Base-by-base conservation (phyloP, 2,797 vertebrate genomes). In the Gephyroberyx darwinii region DNA sequence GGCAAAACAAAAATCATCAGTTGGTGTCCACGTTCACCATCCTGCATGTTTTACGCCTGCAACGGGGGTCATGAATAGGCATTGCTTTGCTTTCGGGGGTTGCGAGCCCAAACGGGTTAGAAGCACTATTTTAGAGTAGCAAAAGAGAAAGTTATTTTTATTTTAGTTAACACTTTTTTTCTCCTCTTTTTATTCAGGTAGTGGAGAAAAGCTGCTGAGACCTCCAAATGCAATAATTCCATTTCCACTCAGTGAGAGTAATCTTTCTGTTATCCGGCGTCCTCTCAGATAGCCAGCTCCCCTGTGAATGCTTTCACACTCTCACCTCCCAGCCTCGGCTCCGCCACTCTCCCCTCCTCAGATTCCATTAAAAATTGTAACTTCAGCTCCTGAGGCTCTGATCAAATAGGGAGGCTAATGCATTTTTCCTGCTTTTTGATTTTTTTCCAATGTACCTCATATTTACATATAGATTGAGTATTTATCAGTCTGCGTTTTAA, bases 381-480 rank as follows among this genome's bases (percentile, higher is more conserved):
- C 90, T 93, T 90, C 80, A 77, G 86, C 90, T 93, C 87, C 81
- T 68, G 89, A 78, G 91, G 83, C 89, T 81, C 85, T 91, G 92
- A 93, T 93, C 90, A 93, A 93, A 93, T 88, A 87, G 76, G 79
- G 78, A 72, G 55, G 85, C 82, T 93, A 93, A 94, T 93, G 88
- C 87, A 84, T 92, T 93, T 91, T 91, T 84, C 72, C 86, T 85
- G 85, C 83, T 52, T 82, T 88, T 86, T 75, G 84, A 89, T 80
- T 86, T 88, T 88, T 86, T 65, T 19, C 68, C 83, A 88, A 74
- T 86, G 88, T 88, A 84, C 86, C 88, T 82, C 84, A 59, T 94
- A 95, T 95, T 95, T 94, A 93, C 93, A 95, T 95, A 93, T 95
- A 95, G 91, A 95, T 94, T 92, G 93, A 93, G 90, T 93, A 93